These are phyloP conservation scores for Aradophagus sp. DNA, from an alignment of 1,140 invertebrate species.

Conservation along the genomic window DNA sequence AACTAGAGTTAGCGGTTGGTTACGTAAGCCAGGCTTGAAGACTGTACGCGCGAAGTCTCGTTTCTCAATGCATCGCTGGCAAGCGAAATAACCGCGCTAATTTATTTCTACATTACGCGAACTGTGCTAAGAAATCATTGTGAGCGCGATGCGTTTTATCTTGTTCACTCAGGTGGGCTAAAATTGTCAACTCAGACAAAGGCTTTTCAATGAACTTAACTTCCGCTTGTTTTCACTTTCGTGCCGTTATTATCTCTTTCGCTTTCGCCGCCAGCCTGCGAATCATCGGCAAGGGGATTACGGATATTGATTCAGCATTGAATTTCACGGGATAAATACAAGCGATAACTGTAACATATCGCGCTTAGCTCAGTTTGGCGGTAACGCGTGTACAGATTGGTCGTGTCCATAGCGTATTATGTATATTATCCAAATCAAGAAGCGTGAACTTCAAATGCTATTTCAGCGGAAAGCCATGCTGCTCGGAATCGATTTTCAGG, in stretches of 20 bases:
- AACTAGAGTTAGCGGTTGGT: constrained; percentile 66
- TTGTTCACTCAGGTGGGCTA: constrained; percentile 4
- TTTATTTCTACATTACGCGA: constrained; percentile 56
- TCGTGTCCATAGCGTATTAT: constrained; percentile 63
- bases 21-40: constrained; percentile 56
- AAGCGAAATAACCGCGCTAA: constrained; percentile 60
- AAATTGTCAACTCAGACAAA: constrained; percentile 11
- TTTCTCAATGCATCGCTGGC: constrained; percentile 58
- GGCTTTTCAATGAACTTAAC: constrained; percentile 7
- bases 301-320: constrained; percentile 55
- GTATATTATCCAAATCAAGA: constrained; percentile 65
- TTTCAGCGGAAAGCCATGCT: constrained; percentile 20
- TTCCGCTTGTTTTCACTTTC: constrained; percentile 14
- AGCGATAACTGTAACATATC: constrained; percentile 63
- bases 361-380: constrained; percentile 56
- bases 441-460: constrained; percentile 64
- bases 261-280: constrained; percentile 20
- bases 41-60: constrained; percentile 54
- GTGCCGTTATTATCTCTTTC: constrained; percentile 25
- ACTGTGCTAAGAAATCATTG: constrained; percentile 19
- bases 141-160: constrained; percentile 14
- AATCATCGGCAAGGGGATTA: not conserved
- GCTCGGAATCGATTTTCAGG: constrained; percentile 30
- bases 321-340: constrained; percentile 59
- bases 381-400: constrained; percentile 50